These are phyloP conservation scores for Leptobrachium ailaonicum DNA, from an alignment of 2,113 vertebrate species.

Conservation along the genomic window DNA sequence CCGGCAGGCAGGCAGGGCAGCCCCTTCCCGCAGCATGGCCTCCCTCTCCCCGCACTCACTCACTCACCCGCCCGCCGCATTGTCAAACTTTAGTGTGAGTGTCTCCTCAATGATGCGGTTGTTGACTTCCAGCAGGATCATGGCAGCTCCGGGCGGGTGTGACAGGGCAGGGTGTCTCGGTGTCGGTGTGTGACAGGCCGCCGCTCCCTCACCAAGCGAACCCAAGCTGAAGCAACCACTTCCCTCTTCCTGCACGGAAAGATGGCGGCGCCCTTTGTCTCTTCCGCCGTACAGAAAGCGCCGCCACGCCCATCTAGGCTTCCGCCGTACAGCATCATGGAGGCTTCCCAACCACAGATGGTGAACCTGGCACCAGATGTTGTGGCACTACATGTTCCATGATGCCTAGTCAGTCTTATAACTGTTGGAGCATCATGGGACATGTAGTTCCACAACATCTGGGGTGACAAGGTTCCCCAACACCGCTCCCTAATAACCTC, in stretches of 20 bases:
- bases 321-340: not conserved
- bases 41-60: not conserved
- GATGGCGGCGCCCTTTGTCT: not conserved
- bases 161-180: constrained; percentile 56
- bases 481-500: no score
- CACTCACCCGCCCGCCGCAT: constrained; percentile 89
- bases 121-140: constrained; percentile 98
- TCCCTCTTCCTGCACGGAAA: not conserved
- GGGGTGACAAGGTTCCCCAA: no score
- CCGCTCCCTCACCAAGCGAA: constrained; percentile 50
- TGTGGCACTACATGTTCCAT: no score
- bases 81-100: constrained; percentile 89
- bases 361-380: no score
- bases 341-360: not conserved
- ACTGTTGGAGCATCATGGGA: no score
- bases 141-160: constrained; percentile 66
- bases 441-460: no score
- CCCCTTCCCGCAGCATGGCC: no score
- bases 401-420: no score
- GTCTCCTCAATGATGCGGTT: constrained; percentile 98
- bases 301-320: not conserved
- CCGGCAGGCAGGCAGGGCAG: not conserved
- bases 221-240: not conserved
- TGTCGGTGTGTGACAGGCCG: constrained; percentile 63
- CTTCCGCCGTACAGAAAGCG: constrained; percentile 12